Base-by-base conservation (phyloP, 2,113 vertebrate genomes). In the Channa maculata region DNA sequence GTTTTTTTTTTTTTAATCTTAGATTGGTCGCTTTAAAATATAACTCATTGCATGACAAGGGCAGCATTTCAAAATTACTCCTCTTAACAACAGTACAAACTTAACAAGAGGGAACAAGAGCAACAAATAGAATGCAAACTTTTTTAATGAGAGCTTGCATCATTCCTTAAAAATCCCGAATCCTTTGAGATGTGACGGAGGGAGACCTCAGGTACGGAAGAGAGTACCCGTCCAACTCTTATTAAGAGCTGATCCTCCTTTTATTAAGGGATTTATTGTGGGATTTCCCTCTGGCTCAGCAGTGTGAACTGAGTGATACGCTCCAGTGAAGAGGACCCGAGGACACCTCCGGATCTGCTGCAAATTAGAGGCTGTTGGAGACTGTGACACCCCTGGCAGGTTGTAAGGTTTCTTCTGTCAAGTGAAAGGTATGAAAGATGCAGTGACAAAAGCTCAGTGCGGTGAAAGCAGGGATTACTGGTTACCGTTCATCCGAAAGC, bases 181-280 rank as follows among this genome's bases (percentile, higher is more conserved):
- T 79, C 83, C 65, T 77, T 48, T 34, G 38, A 79, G 83, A 83
- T 70, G 38, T 46, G 65, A 51, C 7, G 51, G 65, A 74, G 65
- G 55, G 24, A 68, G 70, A 67, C 72, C 44, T 70, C 44, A 64
- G 75, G 61, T 77, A 37, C 60, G 62, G 70, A 68, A 83, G 78
- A 79, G 63, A 58, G 45, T 37, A 55, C 65, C 68, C 36, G 41
- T 64, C 77, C 69, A 71, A 61, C 60, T 72, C 88, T 89, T 85
- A 92, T 90, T 90, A 89, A 67, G 71, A 53, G 55, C 75, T 82
- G 86, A 88, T 85, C 84, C 75, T 3, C 50, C 82, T 85, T 88
- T 88, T 87, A 88, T 91, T 84, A 90, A 72, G 50, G 84, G 61
- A 57, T 72, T 80, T 80, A 87, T 80, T 69, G 67, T 65, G 77